Evolutionary conservation across 2,888 invertebrate species (phyloP).

Genomic region (Drosophila silvestris): DNA sequence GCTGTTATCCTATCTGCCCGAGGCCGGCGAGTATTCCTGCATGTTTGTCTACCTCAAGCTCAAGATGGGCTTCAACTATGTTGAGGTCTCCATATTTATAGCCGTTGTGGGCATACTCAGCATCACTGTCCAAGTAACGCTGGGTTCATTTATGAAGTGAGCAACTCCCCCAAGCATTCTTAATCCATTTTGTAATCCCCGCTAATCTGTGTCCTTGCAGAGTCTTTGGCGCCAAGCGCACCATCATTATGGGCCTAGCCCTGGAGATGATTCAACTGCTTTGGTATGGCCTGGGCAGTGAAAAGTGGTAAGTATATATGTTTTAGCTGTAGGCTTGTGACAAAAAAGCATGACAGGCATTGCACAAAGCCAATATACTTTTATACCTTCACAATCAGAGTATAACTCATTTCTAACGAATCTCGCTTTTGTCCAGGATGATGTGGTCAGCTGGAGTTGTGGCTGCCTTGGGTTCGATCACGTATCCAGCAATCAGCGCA

Average conservation of each 20-base stretch:
- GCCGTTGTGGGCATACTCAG: conserved; percentile 98
- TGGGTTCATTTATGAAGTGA: conserved; percentile 91
- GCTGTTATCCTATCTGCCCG: conserved; percentile 98
- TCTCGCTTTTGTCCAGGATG: conserved; percentile 88
- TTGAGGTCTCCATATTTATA: conserved; percentile 98
- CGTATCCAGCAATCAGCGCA: conserved; percentile 99
- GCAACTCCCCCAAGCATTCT: conserved; percentile 3
- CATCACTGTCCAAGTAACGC: conserved; percentile 96
- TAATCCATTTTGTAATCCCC: neutral
- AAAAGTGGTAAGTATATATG: conserved; percentile 90
- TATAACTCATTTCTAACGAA: neutral
- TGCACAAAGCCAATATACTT: neutral
- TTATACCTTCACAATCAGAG: neutral
- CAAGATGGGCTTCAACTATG: conserved; percentile 97
- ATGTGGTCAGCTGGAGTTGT: conserved; percentile 99
- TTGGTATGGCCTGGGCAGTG: conserved; percentile 98
- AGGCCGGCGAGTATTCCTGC: conserved; percentile 99
- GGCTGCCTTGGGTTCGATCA: conserved; percentile 97
- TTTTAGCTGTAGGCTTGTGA: too few relatives aligned
- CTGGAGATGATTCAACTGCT: conserved; percentile 98
- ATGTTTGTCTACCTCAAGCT: conserved; percentile 99
- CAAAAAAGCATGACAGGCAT: too few relatives aligned
- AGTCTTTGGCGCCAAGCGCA: conserved; percentile 95
- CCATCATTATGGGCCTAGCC: conserved; percentile 97
- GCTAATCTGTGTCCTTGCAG: conserved; percentile 47